These are phyloP conservation scores for Drosophila pectinifera DNA, from an alignment of 1,140 invertebrate genomes.

Conservation along the genomic window DNA sequence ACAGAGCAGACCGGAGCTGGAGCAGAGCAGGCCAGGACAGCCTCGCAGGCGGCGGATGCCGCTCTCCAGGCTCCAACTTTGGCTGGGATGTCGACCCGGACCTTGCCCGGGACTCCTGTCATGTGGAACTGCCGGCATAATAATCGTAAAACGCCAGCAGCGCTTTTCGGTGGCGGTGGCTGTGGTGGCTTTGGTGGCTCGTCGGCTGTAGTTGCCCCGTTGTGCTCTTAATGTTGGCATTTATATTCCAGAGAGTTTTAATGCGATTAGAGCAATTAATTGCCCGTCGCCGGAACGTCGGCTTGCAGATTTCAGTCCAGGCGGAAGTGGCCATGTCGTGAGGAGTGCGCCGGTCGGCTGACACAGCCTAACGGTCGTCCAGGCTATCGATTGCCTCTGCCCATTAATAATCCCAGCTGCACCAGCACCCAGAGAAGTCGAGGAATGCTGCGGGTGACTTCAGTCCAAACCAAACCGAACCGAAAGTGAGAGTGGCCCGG, in stretches of 20 bases:
- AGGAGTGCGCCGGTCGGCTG: slow-evolving; percentile 6
- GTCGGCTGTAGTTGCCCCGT: slow-evolving; percentile 7
- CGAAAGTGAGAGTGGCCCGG: slow-evolving; percentile 62
- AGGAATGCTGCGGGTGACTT: slow-evolving; percentile 76
- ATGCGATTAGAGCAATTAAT: slow-evolving; percentile 49
- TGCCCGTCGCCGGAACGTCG: slow-evolving; percentile 16
- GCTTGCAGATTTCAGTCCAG: slow-evolving; percentile 26
- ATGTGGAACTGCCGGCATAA: slow-evolving; percentile 46
- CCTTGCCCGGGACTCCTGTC: slow-evolving; percentile 36
- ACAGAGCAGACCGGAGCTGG: background rate
- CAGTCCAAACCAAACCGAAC: slow-evolving; percentile 1
- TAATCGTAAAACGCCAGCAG: slow-evolving; percentile 45
- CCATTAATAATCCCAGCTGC: slow-evolving; percentile 36
- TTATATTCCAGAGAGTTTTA: slow-evolving; percentile 44
- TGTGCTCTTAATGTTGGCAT: slow-evolving; percentile 48
- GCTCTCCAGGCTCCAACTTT: slow-evolving; percentile 36
- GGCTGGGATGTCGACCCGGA: background rate
- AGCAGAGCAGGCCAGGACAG: background rate
- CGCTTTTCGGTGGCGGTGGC: slow-evolving; percentile 29
- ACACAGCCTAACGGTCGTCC: slow-evolving; percentile 36
- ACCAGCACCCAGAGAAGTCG: background rate
- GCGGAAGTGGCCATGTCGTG: slow-evolving; percentile 38
- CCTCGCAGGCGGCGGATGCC: slow-evolving; percentile 44
- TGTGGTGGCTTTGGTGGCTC: too few species aligned
- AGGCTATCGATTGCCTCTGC: slow-evolving; percentile 36